Base-by-base conservation (phyloP, 2,797 vertebrate species). In the Sylvia borin region DNA sequence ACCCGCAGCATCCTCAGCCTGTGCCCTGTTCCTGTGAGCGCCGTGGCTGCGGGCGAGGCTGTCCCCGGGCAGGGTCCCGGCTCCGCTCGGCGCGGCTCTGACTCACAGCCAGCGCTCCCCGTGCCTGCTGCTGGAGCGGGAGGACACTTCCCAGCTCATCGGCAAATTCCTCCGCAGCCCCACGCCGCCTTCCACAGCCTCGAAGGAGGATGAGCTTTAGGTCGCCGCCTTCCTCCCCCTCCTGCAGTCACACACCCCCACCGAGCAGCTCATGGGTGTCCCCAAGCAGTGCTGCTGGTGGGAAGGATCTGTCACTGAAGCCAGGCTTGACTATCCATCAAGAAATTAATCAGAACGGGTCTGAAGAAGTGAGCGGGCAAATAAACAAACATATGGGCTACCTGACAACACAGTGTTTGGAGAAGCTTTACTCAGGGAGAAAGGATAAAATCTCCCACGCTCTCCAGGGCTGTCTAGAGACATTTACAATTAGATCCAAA, bases 301-400 rank as follows among this genome's bases (percentile, higher is more conserved):
- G 88, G 81, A 89, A 86, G 77, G 76, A 91, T 21, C 58, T 67
- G 66, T 66, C 84, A 42, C 42, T 16, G 78, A 74, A 60, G 85
- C 47, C 80, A 80, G 71, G 20, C 1, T 0, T 71, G 62, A 68
- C 62, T 29, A 85, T 60, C 72, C 82, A 21, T 91, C 65, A 68
- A 40, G 53, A 74, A 81, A 85, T 89, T 70, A 80, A 62, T 86
- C 81, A 53, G 51, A 81, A 81, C 43, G 51, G 31, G 75, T 57
- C 57, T 47, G 81, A 80, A 58, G 70, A 94, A 88, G 78, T 5
- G 38, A 88, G 81, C 54, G 58, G 81, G 66, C 74, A 91, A 80
- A 91, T 60, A 91, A 93, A 87, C 58, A 92, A 91, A 79, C 78
- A 70, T 45, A 62, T 16, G 82, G 58, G 47, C 89, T 95, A 93